Conservation (phyloP, 2,797 vertebrate species). For the Bradypodion pumilum region DNA sequence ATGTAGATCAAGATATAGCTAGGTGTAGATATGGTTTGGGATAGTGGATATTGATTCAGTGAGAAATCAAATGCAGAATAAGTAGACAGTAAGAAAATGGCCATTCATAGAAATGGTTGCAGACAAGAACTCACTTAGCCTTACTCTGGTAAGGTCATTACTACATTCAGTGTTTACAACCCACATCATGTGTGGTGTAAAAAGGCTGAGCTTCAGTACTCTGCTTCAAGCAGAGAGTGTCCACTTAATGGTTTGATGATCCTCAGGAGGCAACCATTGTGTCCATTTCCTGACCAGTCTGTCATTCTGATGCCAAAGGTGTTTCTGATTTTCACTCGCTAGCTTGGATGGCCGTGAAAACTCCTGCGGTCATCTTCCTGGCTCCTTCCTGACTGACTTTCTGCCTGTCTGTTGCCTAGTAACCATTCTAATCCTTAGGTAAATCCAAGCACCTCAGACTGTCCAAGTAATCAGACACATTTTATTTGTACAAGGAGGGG, state of each 20-base stretch:
- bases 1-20: too few species aligned
- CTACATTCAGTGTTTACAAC: neutral
- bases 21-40: neutral
- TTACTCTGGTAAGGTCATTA: neutral
- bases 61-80: neutral
- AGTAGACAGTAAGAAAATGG: neutral
- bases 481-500: neutral
- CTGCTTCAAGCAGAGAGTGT: neutral
- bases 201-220: neutral
- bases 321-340: neutral
- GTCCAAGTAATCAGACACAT: conserved; percentile 12
- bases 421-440: conserved; percentile 39
- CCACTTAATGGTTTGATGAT: neutral
- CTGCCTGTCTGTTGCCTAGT: conserved; percentile 53
- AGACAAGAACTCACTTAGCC: neutral
- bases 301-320: neutral
- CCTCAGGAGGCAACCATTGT: neutral
- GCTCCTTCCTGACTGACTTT: conserved; percentile 10
- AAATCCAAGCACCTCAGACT: neutral
- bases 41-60: neutral
- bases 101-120: neutral
- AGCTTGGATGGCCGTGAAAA: neutral
- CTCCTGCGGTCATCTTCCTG: conserved; percentile 26
- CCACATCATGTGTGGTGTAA: neutral
- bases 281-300: neutral